A percentile compares a stretch with the other conserved stretches of the same genome.
These are phyloP conservation scores for Coranthus polyacanthus DNA, from an alignment of 2,797 vertebrate species.

Conservation along the genomic window DNA sequence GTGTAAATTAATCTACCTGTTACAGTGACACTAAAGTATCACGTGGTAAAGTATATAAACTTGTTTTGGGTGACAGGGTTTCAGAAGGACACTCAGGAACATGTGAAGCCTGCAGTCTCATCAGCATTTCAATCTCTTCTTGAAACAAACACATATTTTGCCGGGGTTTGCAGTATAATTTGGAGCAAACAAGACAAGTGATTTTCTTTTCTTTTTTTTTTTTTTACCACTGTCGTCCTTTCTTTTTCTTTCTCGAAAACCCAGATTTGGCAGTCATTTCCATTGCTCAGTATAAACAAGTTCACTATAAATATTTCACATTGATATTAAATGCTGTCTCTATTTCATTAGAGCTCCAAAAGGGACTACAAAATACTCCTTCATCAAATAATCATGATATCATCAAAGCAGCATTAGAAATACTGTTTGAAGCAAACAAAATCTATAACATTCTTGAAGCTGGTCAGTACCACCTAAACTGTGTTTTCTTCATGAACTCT, in stretches of 20 bases:
- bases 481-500: slow-evolving; percentile 23
- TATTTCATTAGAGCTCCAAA: slow-evolving; percentile 66
- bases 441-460: slow-evolving; percentile 51
- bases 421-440: slow-evolving; percentile 58
- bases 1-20: too few relatives aligned
- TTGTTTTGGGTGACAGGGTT: not conserved
- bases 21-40: not conserved
- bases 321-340: slow-evolving; percentile 76
- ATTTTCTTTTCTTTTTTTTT: slow-evolving; percentile 8
- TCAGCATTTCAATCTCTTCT: slow-evolving; percentile 32
- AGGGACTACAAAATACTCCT: slow-evolving; percentile 73
- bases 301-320: slow-evolving; percentile 77
- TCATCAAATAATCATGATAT: slow-evolving; percentile 71
- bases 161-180: slow-evolving; percentile 37
- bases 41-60: not conserved
- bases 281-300: slow-evolving; percentile 69
- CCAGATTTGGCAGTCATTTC: slow-evolving; percentile 58
- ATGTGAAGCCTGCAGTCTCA: slow-evolving; percentile 6
- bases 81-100: slow-evolving; percentile 15
- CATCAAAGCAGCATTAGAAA: slow-evolving; percentile 69
- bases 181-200: slow-evolving; percentile 35
- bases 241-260: slow-evolving; percentile 41
- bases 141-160: slow-evolving; percentile 36
- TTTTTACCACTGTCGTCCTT: slow-evolving; percentile 1
- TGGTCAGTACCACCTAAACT: slow-evolving; percentile 37